These are phyloP conservation scores for Danio aesculapii DNA, from an alignment of 2,797 vertebrate genomes.

Conservation along the genomic window DNA sequence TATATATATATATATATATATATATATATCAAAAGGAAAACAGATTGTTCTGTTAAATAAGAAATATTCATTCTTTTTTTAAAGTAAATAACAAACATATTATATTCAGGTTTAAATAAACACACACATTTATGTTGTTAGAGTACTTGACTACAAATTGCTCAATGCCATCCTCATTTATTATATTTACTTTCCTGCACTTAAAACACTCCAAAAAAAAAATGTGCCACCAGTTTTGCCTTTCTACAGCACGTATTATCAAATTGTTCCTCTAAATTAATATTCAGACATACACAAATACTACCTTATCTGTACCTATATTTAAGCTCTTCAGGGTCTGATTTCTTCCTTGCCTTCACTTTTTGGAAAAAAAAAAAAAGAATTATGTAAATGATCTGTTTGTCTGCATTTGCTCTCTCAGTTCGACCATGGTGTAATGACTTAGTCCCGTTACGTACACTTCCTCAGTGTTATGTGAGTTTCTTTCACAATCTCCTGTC, in stretches of 20 bases:
- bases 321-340: conserved; percentile 8
- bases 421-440: conserved; percentile 54
- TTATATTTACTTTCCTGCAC: background rate
- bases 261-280: background rate
- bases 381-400: conserved; percentile 36
- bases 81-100: too few species aligned
- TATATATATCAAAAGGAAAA: too few species aligned
- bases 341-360: conserved; percentile 42
- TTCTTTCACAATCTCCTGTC: conserved; percentile 39
- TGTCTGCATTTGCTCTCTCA: conserved; percentile 37
- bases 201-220: background rate
- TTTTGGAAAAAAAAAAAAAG: conserved; percentile 34
- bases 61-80: too few species aligned
- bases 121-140: too few species aligned
- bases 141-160: conserved; percentile 20
- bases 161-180: background rate
- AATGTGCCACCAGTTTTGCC: conserved; percentile 13
- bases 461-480: conserved; percentile 30
- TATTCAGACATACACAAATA: background rate
- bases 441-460: conserved; percentile 46
- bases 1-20: too few species aligned
- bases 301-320: conserved; percentile 20
- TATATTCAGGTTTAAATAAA: too few species aligned
- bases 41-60: too few species aligned
- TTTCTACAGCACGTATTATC: conserved; percentile 25